phyloP scores from a whole-genome alignment of 1,140 invertebrate species.

The Calosoma granatense region DNA sequence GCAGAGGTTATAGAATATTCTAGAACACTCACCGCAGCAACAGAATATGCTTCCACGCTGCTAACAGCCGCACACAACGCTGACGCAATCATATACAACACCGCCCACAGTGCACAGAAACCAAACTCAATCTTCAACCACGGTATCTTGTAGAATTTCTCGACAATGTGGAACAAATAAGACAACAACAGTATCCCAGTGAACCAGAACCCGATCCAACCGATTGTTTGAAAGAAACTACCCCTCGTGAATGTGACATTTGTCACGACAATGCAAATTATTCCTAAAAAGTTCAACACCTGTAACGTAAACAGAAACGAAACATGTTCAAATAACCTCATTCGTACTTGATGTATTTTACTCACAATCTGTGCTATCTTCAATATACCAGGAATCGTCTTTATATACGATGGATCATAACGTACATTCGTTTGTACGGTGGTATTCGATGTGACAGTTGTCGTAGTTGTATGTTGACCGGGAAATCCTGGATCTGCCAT shows the following conservation, averaged over 20 bases:
- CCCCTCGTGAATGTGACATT: constrained; percentile 36
- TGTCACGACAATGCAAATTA: constrained; percentile 68
- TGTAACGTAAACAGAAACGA: constrained; percentile 39
- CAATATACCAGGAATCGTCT: constrained; percentile 61
- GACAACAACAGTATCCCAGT: constrained; percentile 68
- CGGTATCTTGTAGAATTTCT: constrained; percentile 74
- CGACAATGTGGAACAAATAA: constrained; percentile 77
- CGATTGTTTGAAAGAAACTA: constrained; percentile 69
- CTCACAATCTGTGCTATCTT: constrained; percentile 73
- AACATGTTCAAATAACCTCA: too few relatives aligned
- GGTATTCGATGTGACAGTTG: constrained; percentile 54
- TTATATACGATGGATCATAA: constrained; percentile 61
- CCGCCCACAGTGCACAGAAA: constrained; percentile 58
- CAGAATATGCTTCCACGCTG: constrained; percentile 42
- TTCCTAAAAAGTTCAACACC: constrained; percentile 66
- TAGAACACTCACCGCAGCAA: constrained; percentile 53
- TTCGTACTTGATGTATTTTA: constrained; percentile 20
- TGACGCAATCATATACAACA: constrained; percentile 61
- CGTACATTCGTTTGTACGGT: constrained; percentile 56
- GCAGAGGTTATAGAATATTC: too few relatives aligned
- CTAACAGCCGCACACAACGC: constrained; percentile 50
- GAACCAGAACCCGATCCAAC: constrained; percentile 78
- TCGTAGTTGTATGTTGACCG: constrained; percentile 55
- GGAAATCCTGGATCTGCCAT: constrained; percentile 60
- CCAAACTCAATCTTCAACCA: constrained; percentile 78